phyloP scores from a whole-genome alignment of 2,797 vertebrate species.

The Galagoides demidoff region DNA sequence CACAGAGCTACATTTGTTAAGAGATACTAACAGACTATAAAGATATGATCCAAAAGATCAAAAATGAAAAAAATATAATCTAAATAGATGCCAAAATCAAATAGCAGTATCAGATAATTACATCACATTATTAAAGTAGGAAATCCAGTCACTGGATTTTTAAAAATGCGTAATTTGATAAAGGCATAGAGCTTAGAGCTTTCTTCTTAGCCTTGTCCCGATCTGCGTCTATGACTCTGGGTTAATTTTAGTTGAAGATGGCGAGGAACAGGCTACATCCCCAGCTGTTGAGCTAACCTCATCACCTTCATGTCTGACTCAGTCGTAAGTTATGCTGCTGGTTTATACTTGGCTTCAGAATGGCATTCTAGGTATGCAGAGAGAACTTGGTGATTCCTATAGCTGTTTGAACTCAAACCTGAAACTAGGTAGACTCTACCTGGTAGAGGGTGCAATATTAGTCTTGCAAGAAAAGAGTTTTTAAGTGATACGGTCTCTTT shows the following conservation, averaged over 20 bases:
- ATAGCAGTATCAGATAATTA: neutral
- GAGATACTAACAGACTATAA: neutral
- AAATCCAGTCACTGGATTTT: neutral
- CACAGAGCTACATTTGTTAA: conserved; percentile 2
- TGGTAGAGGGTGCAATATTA: neutral
- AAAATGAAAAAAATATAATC: conserved; percentile 43
- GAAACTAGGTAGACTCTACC: neutral
- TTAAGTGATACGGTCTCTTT: neutral
- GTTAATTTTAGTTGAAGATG: conserved; percentile 27
- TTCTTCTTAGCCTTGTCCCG: neutral
- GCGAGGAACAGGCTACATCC: neutral
- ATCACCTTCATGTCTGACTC: neutral
- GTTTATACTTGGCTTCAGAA: neutral
- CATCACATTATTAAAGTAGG: conserved; percentile 42
- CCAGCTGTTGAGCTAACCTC: neutral
- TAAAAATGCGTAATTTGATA: neutral
- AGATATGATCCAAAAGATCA: neutral
- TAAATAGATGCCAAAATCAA: conserved; percentile 40
- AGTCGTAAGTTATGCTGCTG: neutral
- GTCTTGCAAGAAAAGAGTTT: neutral
- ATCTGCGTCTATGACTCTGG: neutral
- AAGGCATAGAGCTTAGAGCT: neutral
- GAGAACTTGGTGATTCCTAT: neutral
- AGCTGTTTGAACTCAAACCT: neutral
- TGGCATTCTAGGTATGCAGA: neutral